phyloP scores from a whole-genome alignment of 2,888 invertebrate species.

The Baccha elongata region DNA sequence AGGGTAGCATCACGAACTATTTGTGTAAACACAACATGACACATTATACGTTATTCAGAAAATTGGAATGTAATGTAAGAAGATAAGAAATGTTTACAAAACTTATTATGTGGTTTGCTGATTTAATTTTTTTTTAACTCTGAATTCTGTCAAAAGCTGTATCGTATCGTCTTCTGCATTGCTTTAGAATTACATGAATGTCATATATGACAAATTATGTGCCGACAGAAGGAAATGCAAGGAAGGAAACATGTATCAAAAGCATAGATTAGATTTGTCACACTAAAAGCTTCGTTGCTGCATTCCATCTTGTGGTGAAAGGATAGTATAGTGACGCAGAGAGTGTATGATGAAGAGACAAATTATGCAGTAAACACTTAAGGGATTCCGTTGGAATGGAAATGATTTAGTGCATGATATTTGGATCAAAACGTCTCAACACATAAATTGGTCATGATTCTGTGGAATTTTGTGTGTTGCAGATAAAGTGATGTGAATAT shows the following conservation, averaged over 20 bases:
- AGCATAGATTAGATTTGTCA: slow-evolving; percentile 69
- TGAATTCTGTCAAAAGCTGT: slow-evolving; percentile 7
- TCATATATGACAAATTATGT: slow-evolving; percentile 55
- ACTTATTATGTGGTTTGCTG: slow-evolving; percentile 22
- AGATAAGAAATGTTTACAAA: slow-evolving; percentile 2
- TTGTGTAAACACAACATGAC: not conserved
- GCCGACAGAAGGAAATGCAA: slow-evolving; percentile 26
- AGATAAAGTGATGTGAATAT: not conserved
- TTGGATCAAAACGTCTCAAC: slow-evolving; percentile 41
- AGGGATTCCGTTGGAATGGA: slow-evolving; percentile 19
- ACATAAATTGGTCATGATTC: slow-evolving; percentile 55
- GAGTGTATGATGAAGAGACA: slow-evolving; percentile 11
- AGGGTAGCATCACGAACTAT: not conserved
- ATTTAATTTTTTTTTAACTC: slow-evolving; percentile 17
- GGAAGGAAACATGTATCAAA: slow-evolving; percentile 59
- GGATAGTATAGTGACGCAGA: not conserved
- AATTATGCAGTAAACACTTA: slow-evolving; percentile 58
- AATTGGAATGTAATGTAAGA: not conserved
- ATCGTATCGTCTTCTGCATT: slow-evolving; percentile 8
- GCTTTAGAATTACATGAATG: slow-evolving; percentile 28
- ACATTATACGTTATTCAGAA: not conserved
- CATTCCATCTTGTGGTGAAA: slow-evolving; percentile 28
- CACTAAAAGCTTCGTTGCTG: slow-evolving; percentile 58
- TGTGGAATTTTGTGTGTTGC: slow-evolving; percentile 15
- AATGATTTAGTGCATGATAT: slow-evolving; percentile 48